These are phyloP conservation scores for Echinops telfairi DNA, from an alignment of 2,113 vertebrate species.

Conservation along the genomic window DNA sequence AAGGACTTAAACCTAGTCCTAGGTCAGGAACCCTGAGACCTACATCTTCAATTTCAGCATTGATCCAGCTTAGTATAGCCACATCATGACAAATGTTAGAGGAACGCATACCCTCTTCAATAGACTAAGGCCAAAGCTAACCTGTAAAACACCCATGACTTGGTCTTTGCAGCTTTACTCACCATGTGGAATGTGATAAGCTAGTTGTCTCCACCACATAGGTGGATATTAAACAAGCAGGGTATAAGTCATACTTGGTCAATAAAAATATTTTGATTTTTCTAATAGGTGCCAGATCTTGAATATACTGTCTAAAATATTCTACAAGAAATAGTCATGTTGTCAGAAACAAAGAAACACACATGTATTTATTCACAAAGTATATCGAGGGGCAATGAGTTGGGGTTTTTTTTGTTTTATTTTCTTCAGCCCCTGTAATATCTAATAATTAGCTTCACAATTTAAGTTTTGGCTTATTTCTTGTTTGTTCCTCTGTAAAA, in stretches of 20 bases:
- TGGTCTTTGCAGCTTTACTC: background rate
- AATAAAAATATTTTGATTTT: background rate
- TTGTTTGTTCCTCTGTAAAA: constrained; percentile 51
- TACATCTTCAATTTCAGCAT: background rate
- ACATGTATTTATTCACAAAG: background rate
- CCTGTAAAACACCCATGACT: background rate
- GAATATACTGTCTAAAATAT: background rate
- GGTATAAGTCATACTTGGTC: background rate
- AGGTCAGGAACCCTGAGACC: background rate
- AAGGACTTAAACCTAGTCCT: background rate
- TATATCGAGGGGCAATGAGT: no score
- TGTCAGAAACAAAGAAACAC: background rate
- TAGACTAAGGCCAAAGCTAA: background rate
- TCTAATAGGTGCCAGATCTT: background rate
- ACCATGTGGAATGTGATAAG: background rate
- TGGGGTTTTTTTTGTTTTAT: no score
- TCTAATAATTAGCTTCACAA: background rate
- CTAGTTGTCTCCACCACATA: background rate
- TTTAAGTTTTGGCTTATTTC: background rate
- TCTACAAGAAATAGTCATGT: background rate
- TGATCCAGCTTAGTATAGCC: background rate
- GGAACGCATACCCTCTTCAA: background rate
- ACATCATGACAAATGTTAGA: rapidly evolving
- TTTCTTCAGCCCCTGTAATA: background rate
- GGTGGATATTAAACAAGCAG: background rate